phyloP scores from a whole-genome alignment of 2,113 vertebrate species.

The Anser cygnoides region DNA sequence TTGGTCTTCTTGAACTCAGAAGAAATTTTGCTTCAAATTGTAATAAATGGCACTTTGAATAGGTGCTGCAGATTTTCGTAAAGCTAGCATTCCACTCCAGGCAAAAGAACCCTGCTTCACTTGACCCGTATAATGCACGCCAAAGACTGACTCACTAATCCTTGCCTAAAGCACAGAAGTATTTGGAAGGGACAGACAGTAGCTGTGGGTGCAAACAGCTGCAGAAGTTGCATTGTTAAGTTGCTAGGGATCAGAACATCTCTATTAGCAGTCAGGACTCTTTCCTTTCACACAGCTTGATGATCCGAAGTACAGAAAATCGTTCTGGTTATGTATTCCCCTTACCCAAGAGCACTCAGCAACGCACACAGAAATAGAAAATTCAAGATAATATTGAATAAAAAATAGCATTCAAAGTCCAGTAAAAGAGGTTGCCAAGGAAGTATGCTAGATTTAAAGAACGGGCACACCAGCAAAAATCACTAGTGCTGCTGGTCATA shows the following conservation, averaged over 20 bases:
- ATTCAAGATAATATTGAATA: background rate
- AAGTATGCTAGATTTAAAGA: background rate
- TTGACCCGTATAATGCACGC: background rate
- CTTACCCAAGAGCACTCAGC: background rate
- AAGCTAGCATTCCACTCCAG: background rate
- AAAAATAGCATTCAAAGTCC: background rate
- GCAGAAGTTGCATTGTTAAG: background rate
- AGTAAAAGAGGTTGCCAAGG: background rate
- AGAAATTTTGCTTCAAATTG: background rate
- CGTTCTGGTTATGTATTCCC: background rate
- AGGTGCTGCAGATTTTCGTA: background rate
- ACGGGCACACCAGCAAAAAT: background rate
- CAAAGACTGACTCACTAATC: slow-evolving; percentile 28
- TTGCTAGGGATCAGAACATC: background rate
- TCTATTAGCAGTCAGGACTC: background rate
- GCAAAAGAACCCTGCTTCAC: background rate
- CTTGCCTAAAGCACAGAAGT: background rate
- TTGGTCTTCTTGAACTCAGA: background rate
- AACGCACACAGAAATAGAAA: background rate
- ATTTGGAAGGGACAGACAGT: background rate
- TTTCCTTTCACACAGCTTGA: background rate
- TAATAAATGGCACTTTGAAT: background rate
- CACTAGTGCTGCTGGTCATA: background rate
- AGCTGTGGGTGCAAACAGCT: background rate
- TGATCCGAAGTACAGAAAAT: background rate